These are phyloP conservation scores for Aphaenogaster rudis DNA, from an alignment of 1,140 invertebrate genomes.

Conservation along the genomic window DNA sequence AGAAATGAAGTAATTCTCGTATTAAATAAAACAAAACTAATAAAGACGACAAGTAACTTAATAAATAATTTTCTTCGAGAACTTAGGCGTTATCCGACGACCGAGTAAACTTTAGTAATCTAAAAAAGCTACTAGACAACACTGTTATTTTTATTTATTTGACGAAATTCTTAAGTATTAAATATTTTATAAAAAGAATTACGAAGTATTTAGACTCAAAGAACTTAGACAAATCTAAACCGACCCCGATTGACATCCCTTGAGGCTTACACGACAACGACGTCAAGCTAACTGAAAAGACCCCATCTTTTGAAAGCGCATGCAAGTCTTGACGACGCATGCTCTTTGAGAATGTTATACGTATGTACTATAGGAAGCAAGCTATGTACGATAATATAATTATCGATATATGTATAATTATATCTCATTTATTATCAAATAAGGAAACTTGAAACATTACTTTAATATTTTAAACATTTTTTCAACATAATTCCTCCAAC, in stretches of 20 bases:
- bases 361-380: background rate
- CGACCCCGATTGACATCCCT: conserved; percentile 33
- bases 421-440: background rate
- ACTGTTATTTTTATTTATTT: background rate
- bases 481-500: background rate
- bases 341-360: background rate
- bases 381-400: background rate
- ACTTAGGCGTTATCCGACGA: background rate
- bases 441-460: background rate
- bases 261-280: background rate
- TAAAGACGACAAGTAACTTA: background rate
- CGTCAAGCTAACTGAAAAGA: background rate
- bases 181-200: background rate
- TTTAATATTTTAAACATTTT: background rate
- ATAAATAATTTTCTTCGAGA: background rate
- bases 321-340: conserved; percentile 36
- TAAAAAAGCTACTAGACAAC: background rate
- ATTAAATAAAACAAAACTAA: conserved; percentile 19
- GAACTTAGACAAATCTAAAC: conserved; percentile 28
- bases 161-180: background rate
- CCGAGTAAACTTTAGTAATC: background rate
- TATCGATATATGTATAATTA: conserved; percentile 14
- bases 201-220: conserved; percentile 1
- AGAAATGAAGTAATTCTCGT: background rate
- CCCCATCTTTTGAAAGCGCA: background rate